phyloP scores from a whole-genome alignment of 92 coral and sea anemone species.

The Siderastrea radians region DNA sequence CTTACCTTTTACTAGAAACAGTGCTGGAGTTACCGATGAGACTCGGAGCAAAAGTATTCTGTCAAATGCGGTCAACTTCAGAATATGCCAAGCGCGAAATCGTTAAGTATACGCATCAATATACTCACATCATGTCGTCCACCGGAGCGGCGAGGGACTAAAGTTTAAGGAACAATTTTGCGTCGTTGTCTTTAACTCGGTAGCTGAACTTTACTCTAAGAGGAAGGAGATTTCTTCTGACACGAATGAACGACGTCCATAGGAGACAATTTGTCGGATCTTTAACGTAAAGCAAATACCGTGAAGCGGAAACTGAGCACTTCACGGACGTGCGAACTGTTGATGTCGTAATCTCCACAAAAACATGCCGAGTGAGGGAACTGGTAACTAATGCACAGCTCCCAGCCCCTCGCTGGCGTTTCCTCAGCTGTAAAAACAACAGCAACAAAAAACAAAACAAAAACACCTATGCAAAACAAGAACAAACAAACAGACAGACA shows the following conservation, averaged over 20 bases:
- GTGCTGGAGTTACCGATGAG: neutral
- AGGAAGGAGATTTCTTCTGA: neutral
- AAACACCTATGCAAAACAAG: no score
- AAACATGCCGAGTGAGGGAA: neutral
- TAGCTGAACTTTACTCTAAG: neutral
- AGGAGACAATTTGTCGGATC: neutral
- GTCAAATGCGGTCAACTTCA: neutral
- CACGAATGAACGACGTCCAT: conserved; percentile 1
- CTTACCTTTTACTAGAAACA: conserved; percentile 9
- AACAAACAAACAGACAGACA: no score
- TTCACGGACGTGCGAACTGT: neutral
- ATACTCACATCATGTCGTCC: neutral
- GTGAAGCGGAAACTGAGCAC: neutral
- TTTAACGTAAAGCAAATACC: neutral
- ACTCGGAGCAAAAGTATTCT: neutral
- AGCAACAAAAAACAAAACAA: no score
- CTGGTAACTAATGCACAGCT: conserved; percentile 4
- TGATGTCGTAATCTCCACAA: neutral
- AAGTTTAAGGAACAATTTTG: neutral
- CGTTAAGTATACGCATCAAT: conserved; percentile 4
- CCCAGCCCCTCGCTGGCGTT: neutral
- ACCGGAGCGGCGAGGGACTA: neutral
- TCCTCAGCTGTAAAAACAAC: no score
- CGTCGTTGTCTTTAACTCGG: neutral
- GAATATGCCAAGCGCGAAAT: conserved; percentile 8